Evolutionary conservation across 2,113 vertebrate genomes (phyloP).

Genomic region (Sinocyclocheilus anophthalmus): DNA sequence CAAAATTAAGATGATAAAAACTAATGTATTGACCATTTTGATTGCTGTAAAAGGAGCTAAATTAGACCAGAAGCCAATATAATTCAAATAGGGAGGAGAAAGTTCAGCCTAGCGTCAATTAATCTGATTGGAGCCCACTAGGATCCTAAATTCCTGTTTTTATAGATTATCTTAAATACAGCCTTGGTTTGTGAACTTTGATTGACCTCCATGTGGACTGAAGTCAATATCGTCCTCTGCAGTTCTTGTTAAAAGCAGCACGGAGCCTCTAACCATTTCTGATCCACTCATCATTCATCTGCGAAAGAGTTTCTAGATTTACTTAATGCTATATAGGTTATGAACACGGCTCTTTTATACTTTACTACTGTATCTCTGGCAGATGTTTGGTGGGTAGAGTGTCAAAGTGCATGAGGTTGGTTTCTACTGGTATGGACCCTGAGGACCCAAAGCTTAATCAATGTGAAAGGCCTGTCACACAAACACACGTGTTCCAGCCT

Average conservation of each 20-base stretch:
- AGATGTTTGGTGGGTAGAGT: background rate
- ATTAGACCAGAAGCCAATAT: slow-evolving; percentile 34
- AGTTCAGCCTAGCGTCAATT: slow-evolving; percentile 46
- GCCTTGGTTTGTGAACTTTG: slow-evolving; percentile 66
- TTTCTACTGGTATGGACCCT: no score
- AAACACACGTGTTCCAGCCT: no score
- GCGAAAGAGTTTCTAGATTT: slow-evolving; percentile 50
- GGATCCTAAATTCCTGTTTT: slow-evolving; percentile 44
- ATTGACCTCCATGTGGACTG: slow-evolving; percentile 66
- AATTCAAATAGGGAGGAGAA: background rate
- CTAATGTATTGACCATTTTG: background rate
- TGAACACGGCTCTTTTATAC: slow-evolving; percentile 30
- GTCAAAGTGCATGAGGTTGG: no score
- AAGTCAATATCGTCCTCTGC: slow-evolving; percentile 62
- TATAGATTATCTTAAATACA: slow-evolving; percentile 73
- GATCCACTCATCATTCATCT: slow-evolving; percentile 66
- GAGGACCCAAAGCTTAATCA: no score
- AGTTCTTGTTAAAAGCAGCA: slow-evolving; percentile 64
- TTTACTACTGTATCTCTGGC: slow-evolving; percentile 37
- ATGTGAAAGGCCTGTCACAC: no score
- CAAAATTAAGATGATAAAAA: background rate
- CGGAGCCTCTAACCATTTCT: slow-evolving; percentile 52
- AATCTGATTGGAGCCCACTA: slow-evolving; percentile 44
- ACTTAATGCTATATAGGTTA: slow-evolving; percentile 39
- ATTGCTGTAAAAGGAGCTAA: slow-evolving; percentile 35